Conservation (phyloP, 2,888 invertebrate species). For the Macrophya alboannulata region DNA sequence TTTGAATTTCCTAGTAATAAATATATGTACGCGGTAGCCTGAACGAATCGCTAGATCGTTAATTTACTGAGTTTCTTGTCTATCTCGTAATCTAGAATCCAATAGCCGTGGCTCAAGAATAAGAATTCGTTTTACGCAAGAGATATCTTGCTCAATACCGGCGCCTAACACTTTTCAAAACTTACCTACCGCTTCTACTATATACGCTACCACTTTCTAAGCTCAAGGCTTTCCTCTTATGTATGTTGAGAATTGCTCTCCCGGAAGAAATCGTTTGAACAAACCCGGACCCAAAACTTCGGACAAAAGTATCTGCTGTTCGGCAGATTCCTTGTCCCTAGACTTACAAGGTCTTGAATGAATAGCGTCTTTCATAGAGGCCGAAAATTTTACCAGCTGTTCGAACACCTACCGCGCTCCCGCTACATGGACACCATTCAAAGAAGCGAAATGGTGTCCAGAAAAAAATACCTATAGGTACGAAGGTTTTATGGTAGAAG, state of each 20-base stretch:
- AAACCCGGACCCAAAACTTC: constrained; percentile 19
- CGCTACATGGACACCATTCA: constrained; percentile 12
- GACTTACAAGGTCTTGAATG: constrained; percentile 52
- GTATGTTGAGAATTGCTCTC: constrained; percentile 5
- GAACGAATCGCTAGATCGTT: constrained; percentile 33
- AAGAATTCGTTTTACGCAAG: constrained; percentile 38
- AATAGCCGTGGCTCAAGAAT: background rate
- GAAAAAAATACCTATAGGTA: constrained; percentile 7
- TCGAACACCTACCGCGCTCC: constrained; percentile 51
- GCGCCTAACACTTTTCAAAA: constrained; percentile 21
- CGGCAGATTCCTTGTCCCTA: constrained; percentile 47
- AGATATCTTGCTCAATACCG: constrained; percentile 30
- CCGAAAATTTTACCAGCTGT: constrained; percentile 53
- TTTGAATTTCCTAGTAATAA: constrained; percentile 27
- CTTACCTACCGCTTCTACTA: background rate
- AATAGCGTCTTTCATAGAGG: constrained; percentile 54
- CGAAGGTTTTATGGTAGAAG: constrained; percentile 28
- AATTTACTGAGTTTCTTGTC: background rate
- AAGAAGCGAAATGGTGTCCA: constrained; percentile 30
- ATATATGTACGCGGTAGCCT: constrained; percentile 27
- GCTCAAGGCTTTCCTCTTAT: background rate
- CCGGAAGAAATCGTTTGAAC: constrained; percentile 53
- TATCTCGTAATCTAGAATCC: constrained; percentile 7
- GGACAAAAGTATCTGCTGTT: constrained; percentile 54
- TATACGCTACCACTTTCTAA: constrained; percentile 11